A percentile compares a stretch with the other conserved stretches of the same genome.
Conservation (phyloP, 2,797 vertebrate genomes). For the Aplochiton taeniatus region DNA sequence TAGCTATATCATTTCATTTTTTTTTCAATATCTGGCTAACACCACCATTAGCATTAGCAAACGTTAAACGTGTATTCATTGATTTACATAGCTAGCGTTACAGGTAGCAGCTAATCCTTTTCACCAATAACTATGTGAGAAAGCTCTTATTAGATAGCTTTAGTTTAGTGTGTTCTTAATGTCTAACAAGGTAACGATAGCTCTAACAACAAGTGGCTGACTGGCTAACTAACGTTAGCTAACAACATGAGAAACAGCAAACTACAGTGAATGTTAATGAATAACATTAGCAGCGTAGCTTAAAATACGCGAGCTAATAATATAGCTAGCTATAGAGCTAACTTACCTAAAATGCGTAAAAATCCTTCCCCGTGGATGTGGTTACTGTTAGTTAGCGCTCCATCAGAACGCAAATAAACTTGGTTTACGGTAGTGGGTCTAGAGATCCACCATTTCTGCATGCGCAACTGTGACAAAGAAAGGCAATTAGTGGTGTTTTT, state of each 20-base stretch:
- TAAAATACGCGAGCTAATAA: constrained; percentile 43
- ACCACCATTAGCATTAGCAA: too few relatives aligned
- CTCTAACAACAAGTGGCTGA: too few relatives aligned
- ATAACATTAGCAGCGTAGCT: constrained; percentile 50
- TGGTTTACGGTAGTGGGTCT: constrained; percentile 43
- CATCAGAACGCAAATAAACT: constrained; percentile 24
- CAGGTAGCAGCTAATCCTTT: too few relatives aligned
- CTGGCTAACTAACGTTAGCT: constrained; percentile 1
- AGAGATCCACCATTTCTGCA: constrained; percentile 78
- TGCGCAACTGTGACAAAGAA: constrained; percentile 78
- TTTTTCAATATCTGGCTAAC: too few relatives aligned
- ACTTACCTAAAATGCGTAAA: constrained; percentile 69
- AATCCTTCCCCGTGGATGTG: constrained; percentile 47
- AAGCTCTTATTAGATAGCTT: too few relatives aligned
- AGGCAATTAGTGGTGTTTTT: constrained; percentile 85
- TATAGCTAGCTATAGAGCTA: constrained; percentile 60
- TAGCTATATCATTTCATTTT: too few relatives aligned
- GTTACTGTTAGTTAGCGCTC: constrained; percentile 23
- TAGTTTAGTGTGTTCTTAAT: background rate
- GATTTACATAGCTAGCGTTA: too few relatives aligned
- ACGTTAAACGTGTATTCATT: too few relatives aligned
- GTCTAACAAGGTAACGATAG: background rate
- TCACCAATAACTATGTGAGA: too few relatives aligned
- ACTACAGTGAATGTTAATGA: constrained; percentile 15
- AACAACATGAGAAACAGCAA: background rate